Evolutionary conservation across 2,113 vertebrate genomes (phyloP).

Genomic region (Cryptomyrus ogoouensis): DNA sequence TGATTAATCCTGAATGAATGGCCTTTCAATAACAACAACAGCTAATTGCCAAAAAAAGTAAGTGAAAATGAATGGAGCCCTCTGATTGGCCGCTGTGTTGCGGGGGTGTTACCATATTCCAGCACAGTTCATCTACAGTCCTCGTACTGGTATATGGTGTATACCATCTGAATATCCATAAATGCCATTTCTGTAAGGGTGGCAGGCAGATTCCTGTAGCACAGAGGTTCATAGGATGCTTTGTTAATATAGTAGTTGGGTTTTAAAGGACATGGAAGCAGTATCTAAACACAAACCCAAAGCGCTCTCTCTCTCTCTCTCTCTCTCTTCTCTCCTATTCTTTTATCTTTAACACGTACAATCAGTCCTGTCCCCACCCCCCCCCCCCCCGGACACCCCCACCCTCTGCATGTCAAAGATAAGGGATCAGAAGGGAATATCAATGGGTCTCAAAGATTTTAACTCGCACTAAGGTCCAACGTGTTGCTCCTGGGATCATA

Average conservation of each 20-base stretch:
- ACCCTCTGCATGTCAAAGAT: background rate
- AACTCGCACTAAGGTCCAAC: background rate
- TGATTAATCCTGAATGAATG: constrained; percentile 27
- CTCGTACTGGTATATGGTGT: background rate
- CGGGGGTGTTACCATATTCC: background rate
- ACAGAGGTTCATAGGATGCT: background rate
- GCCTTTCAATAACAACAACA: constrained; percentile 17
- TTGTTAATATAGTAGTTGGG: background rate
- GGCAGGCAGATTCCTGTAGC: background rate
- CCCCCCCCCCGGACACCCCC: background rate
- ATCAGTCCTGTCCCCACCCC: background rate
- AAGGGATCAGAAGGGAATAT: background rate
- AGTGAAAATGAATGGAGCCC: background rate
- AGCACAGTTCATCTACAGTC: background rate
- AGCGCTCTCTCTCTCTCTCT: background rate
- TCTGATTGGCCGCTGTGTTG: background rate
- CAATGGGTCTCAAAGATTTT: background rate
- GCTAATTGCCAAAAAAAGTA: background rate
- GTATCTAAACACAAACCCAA: background rate
- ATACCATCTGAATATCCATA: background rate
- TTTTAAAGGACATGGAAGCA: background rate
- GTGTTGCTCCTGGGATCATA: background rate
- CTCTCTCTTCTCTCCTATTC: background rate
- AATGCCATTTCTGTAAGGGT: background rate
- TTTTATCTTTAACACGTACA: background rate